phyloP scores from a whole-genome alignment of 2,797 vertebrate species.

The Acridotheres tristis region DNA sequence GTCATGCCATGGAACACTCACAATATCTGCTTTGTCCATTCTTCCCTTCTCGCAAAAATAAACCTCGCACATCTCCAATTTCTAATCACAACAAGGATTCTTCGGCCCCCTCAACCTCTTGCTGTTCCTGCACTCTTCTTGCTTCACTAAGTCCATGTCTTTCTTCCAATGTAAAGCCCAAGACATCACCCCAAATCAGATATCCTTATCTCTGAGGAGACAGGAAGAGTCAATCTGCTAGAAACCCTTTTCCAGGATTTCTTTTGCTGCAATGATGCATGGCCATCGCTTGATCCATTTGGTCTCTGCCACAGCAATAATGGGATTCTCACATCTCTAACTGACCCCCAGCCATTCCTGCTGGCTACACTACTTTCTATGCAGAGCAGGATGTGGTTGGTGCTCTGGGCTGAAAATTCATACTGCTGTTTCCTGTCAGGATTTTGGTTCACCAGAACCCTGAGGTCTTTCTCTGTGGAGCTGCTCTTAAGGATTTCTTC shows the following conservation, averaged over 20 bases:
- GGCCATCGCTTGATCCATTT: not conserved
- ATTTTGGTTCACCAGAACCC: not conserved
- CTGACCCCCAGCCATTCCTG: not conserved
- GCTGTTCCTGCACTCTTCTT: not conserved
- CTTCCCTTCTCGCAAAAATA: not conserved
- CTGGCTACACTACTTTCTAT: not conserved
- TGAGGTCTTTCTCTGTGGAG: not conserved
- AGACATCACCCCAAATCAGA: not conserved
- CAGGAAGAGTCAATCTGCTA: not conserved
- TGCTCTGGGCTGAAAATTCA: not conserved
- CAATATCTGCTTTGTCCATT: not conserved
- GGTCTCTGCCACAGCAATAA: not conserved
- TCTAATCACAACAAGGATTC: too few species aligned
- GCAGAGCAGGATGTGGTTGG: not conserved
- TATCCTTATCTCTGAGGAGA: not conserved
- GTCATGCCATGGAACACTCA: not conserved
- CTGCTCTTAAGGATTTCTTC: not conserved
- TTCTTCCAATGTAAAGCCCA: not conserved
- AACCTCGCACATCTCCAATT: rapidly evolving
- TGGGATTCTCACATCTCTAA: rapidly evolving
- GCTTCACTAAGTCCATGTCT: not conserved
- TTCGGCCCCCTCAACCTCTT: not conserved
- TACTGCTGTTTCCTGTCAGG: too few species aligned
- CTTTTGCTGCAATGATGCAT: not conserved
- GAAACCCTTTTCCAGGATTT: not conserved